phyloP scores from a whole-genome alignment of 2,113 vertebrate genomes.

The Daphoenositta chrysoptera region DNA sequence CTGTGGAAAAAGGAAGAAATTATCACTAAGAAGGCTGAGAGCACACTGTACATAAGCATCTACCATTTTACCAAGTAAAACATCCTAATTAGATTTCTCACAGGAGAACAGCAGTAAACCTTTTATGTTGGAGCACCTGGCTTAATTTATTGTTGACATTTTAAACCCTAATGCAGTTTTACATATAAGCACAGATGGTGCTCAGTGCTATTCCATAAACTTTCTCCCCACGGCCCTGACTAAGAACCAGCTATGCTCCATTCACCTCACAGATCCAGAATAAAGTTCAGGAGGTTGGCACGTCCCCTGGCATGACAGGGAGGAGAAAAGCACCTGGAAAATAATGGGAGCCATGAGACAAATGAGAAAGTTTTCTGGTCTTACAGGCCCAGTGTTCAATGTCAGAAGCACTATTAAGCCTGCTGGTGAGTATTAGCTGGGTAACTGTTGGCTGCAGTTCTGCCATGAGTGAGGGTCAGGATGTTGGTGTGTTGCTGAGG shows the following conservation, averaged over 20 bases:
- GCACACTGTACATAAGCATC: not conserved
- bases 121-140: slow-evolving; percentile 14
- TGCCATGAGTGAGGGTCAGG: not conserved
- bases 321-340: not conserved
- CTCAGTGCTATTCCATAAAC: not conserved
- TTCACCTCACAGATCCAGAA: not conserved
- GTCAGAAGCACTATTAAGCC: not conserved
- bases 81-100: slow-evolving; percentile 18
- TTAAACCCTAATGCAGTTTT: not conserved
- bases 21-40: not conserved
- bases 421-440: not conserved
- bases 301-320: too few species aligned
- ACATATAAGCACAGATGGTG: slow-evolving; percentile 5
- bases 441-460: not conserved
- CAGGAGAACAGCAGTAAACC: not conserved
- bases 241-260: not conserved
- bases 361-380: not conserved
- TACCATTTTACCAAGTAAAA: not conserved
- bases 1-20: not conserved
- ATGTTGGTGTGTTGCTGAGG: rapidly evolving
- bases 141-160: slow-evolving; percentile 37
- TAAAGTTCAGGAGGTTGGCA: not conserved
- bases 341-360: not conserved
- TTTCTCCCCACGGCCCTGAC: not conserved
- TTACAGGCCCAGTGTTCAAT: not conserved